Evolutionary conservation across 2,888 invertebrate species (phyloP).

Genomic region (Colostygia pectinataria): DNA sequence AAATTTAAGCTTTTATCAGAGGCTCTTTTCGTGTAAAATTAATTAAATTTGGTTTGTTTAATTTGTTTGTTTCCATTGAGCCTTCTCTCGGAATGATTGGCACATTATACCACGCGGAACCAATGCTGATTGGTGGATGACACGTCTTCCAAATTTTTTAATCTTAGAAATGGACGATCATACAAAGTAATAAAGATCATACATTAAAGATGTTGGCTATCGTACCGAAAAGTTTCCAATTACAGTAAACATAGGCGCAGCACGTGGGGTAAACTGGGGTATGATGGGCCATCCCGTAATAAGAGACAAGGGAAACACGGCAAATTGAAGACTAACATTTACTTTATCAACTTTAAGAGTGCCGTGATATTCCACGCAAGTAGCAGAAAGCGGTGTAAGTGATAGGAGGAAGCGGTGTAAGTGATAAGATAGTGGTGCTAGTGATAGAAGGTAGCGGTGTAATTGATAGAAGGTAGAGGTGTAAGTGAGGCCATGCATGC

Average conservation of each 20-base stretch:
- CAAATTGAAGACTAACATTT: conserved; percentile 60
- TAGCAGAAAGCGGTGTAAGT: conserved; percentile 28
- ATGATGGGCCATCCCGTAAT: conserved; percentile 35
- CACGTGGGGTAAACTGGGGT: conserved; percentile 2
- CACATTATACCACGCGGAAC: too few relatives aligned
- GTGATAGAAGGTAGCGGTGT: not conserved
- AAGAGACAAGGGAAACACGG: conserved; percentile 48
- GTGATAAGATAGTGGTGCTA: not conserved
- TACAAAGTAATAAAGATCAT: too few relatives aligned
- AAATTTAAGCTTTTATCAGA: too few relatives aligned
- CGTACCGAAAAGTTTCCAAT: conserved; percentile 23
- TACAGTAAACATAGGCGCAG: conserved; percentile 14
- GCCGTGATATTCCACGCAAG: conserved; percentile 39
- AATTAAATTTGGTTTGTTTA: too few relatives aligned
- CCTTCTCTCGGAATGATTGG: too few relatives aligned
- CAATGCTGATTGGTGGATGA: too few relatives aligned
- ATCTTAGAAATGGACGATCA: too few relatives aligned
- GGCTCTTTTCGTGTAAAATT: too few relatives aligned
- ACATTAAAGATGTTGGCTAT: not conserved
- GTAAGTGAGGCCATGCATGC: not conserved
- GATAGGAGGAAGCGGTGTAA: conserved; percentile 20
- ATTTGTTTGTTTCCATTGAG: too few relatives aligned
- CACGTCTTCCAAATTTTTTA: too few relatives aligned
- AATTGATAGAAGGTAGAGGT: conserved; percentile 30
- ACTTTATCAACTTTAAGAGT: conserved; percentile 45